phyloP scores from a whole-genome alignment of 1,140 invertebrate genomes.

The Platyura marginata region DNA sequence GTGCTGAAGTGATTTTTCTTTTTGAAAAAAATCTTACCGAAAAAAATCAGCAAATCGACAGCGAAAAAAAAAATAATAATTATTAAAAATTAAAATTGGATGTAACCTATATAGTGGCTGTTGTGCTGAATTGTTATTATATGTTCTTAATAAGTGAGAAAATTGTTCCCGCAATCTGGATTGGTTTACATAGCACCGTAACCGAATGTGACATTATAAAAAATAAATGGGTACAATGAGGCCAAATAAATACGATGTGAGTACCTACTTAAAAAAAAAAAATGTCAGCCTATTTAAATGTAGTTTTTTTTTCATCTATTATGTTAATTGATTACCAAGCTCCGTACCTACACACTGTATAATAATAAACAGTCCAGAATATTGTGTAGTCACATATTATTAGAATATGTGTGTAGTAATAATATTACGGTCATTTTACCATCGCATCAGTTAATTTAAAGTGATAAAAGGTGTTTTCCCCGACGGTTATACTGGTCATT shows the following conservation, averaged over 20 bases:
- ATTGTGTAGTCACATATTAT: too few species aligned
- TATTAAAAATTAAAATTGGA: background rate
- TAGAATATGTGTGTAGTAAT: too few species aligned
- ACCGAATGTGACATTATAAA: slow-evolving; percentile 26
- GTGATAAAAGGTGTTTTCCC: background rate
- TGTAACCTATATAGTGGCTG: background rate
- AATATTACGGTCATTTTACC: too few species aligned
- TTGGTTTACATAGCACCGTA: slow-evolving; percentile 15
- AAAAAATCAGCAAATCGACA: too few species aligned
- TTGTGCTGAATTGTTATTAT: background rate
- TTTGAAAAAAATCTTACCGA: too few species aligned
- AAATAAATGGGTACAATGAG: slow-evolving; percentile 28
- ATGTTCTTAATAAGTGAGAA: background rate
- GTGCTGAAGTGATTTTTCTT: too few species aligned
- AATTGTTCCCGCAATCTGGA: background rate
- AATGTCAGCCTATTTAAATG: too few species aligned
- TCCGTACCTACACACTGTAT: background rate
- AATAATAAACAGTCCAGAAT: too few species aligned
- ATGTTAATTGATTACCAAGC: background rate
- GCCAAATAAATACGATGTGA: slow-evolving; percentile 28
- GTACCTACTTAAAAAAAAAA: too few species aligned
- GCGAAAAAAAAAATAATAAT: background rate
- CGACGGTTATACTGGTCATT: background rate
- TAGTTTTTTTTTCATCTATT: background rate
- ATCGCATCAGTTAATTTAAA: too few species aligned